phyloP scores from a whole-genome alignment of 2,888 invertebrate species.

The Dexiosoma caninum region DNA sequence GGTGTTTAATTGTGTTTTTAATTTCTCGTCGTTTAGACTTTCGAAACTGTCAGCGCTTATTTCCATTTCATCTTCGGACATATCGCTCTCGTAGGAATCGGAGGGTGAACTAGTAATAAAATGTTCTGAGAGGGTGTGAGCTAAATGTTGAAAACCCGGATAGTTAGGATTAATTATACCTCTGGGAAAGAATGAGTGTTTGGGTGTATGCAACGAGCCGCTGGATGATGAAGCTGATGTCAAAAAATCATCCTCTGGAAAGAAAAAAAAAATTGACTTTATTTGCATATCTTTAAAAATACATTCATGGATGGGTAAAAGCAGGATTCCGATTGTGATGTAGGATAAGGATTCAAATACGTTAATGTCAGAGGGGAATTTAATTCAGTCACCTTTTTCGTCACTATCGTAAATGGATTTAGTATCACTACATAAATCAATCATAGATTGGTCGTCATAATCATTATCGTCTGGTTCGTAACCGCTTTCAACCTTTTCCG shows the following conservation, averaged over 20 bases:
- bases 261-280: neutral
- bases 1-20: conserved; percentile 59
- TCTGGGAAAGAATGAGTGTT: conserved; percentile 79
- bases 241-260: conserved; percentile 63
- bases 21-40: conserved; percentile 75
- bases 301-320: neutral
- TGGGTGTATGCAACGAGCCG: conserved; percentile 64
- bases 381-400: conserved; percentile 51
- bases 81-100: conserved; percentile 75
- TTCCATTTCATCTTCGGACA: conserved; percentile 74
- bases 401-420: conserved; percentile 63
- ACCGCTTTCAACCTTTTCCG: conserved; percentile 35
- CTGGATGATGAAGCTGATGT: conserved; percentile 63
- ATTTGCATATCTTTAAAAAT: neutral
- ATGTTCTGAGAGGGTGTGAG: conserved; percentile 82
- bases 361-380: neutral
- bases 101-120: conserved; percentile 75
- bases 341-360: too few species aligned
- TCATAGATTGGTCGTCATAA: conserved; percentile 64
- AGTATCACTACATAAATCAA: conserved; percentile 63
- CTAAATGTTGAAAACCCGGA: conserved; percentile 89
- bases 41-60: conserved; percentile 71
- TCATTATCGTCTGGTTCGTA: conserved; percentile 57
- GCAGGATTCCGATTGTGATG: too few species aligned
- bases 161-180: conserved; percentile 91